Percentiles rank a stretch among this genome's conserved stretches.
Conservation (phyloP, 2,888 invertebrate species). For the Drosophila glabriapex region DNA sequence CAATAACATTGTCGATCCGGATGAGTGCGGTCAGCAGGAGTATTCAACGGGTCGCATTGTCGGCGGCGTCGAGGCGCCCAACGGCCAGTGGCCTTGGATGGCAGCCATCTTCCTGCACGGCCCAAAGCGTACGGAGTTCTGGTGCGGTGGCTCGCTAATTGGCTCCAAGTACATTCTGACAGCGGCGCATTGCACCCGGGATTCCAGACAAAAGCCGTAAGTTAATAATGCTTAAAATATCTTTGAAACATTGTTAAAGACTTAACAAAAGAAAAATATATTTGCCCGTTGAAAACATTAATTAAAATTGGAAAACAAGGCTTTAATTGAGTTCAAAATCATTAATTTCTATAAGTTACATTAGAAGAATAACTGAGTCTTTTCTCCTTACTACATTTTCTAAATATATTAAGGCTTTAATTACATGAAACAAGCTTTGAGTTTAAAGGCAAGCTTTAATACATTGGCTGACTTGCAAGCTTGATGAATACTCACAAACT, state of each 20-base stretch:
- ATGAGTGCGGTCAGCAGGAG: slow-evolving; percentile 93
- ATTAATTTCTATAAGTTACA: not conserved
- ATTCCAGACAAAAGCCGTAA: slow-evolving; percentile 95
- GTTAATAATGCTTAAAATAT: slow-evolving; percentile 74
- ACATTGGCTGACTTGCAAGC: too few species aligned
- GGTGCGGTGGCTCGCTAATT: slow-evolving; percentile 96
- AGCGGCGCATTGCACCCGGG: slow-evolving; percentile 97
- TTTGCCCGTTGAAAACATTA: not conserved
- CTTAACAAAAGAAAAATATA: not conserved
- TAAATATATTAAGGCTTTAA: not conserved
- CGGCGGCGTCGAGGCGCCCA: slow-evolving; percentile 93
- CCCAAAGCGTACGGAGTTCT: slow-evolving; percentile 93
- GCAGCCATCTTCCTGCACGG: slow-evolving; percentile 96
- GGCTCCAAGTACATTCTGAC: slow-evolving; percentile 92
- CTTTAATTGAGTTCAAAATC: not conserved
- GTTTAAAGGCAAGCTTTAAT: too few species aligned
- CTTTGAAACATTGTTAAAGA: not conserved
- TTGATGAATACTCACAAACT: too few species aligned
- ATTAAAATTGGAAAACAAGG: not conserved
- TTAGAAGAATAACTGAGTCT: not conserved
- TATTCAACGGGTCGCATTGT: slow-evolving; percentile 95
- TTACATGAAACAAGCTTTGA: not conserved
- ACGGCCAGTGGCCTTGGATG: slow-evolving; percentile 98
- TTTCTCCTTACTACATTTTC: not conserved
- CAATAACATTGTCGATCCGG: slow-evolving; percentile 83